Evolutionary conservation across 1,140 invertebrate genomes (phyloP).

Genomic region (Meloidogyne hapla): DNA sequence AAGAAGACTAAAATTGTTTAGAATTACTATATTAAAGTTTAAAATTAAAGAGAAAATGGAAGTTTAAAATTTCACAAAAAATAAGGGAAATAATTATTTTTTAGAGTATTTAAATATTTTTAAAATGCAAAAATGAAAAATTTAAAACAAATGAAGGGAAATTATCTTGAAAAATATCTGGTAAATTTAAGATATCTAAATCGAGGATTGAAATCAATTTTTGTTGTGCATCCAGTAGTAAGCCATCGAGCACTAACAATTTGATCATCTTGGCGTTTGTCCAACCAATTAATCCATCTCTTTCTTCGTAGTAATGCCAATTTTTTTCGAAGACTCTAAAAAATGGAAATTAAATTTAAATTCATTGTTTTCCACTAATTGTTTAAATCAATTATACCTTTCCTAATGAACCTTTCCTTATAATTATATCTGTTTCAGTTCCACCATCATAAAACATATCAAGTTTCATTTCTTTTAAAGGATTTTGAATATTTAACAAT

Average conservation of each 20-base stretch:
- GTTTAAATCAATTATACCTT: neutral
- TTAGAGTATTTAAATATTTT: neutral
- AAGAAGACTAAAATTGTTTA: neutral
- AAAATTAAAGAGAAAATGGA: neutral
- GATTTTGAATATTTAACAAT: neutral
- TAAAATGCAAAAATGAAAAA: neutral
- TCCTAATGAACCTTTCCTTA: neutral
- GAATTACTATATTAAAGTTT: neutral
- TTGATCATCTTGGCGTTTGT: neutral
- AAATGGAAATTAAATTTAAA: neutral
- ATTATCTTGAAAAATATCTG: neutral
- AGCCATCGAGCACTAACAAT: constrained; percentile 24
- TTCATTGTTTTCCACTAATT: too few species aligned
- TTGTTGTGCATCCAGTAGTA: constrained; percentile 23
- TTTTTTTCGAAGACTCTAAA: neutral
- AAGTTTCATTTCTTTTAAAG: neutral
- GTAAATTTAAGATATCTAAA: constrained; percentile 2
- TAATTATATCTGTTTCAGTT: neutral
- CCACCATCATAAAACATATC: neutral
- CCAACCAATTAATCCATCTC: neutral
- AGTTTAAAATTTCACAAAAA: neutral
- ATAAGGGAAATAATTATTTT: neutral
- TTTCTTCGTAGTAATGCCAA: neutral
- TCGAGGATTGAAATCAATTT: neutral
- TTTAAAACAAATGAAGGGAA: neutral